Conservation (phyloP, 2,888 invertebrate species). For the Tyria jacobaeae region DNA sequence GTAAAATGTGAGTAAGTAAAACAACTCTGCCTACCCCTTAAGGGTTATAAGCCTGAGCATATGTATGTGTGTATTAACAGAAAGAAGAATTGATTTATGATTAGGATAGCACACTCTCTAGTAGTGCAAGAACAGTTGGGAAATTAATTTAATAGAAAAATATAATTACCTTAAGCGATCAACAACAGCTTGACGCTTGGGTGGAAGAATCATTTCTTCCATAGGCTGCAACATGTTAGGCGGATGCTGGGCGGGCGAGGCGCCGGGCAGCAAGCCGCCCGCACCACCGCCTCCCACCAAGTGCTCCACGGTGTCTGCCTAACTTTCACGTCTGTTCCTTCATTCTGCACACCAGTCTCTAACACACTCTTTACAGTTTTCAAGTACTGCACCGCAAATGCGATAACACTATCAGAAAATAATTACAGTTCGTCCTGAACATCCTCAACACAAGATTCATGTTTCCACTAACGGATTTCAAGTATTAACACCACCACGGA, state of each 20-base stretch:
- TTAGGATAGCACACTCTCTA: not conserved
- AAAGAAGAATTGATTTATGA: not conserved
- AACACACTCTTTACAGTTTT: conserved; percentile 50
- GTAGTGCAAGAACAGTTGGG: not conserved
- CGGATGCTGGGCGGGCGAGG: conserved; percentile 87
- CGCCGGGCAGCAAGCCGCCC: conserved; percentile 89
- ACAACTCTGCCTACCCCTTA: no score
- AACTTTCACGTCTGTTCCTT: conserved; percentile 69
- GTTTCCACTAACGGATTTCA: conserved; percentile 57
- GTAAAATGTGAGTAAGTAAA: no score
- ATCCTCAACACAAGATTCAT: conserved; percentile 72
- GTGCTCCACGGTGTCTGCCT: conserved; percentile 89
- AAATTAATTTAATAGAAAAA: not conserved
- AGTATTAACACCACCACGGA: conserved; percentile 37
- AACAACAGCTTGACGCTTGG: conserved; percentile 94
- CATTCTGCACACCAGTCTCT: conserved; percentile 63
- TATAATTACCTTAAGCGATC: conserved; percentile 89
- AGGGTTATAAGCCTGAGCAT: no score
- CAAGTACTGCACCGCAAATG: conserved; percentile 77
- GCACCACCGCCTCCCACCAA: conserved; percentile 91
- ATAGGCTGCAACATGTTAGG: conserved; percentile 88
- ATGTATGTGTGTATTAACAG: no score
- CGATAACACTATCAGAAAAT: conserved; percentile 72
- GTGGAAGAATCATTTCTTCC: conserved; percentile 91
- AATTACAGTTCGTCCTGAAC: conserved; percentile 75